Conservation (phyloP, 1,140 invertebrate species). For the Hylyphantes graminicola region DNA sequence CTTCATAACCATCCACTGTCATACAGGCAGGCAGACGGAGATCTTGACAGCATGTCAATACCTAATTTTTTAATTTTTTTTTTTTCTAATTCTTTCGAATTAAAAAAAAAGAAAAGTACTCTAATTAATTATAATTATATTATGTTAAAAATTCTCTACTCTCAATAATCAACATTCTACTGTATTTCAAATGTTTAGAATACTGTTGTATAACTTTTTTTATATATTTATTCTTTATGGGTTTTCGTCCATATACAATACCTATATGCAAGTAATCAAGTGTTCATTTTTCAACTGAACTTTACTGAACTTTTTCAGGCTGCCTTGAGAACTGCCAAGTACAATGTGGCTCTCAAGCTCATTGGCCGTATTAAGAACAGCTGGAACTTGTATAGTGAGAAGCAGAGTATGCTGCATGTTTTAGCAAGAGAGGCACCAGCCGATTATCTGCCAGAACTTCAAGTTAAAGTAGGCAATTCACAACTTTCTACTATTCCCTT, state of each 20-base stretch:
- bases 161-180: too few species aligned
- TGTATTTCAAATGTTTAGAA: background rate
- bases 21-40: conserved; percentile 58
- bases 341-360: conserved; percentile 68
- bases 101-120: too few species aligned
- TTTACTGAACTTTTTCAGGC: conserved; percentile 63
- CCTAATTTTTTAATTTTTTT: too few species aligned
- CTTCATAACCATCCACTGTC: conserved; percentile 63
- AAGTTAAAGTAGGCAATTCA: conserved; percentile 65
- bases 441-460: conserved; percentile 63
- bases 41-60: too few species aligned
- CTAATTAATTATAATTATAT: too few species aligned
- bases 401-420: conserved; percentile 68
- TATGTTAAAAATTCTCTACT: too few species aligned
- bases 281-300: too few species aligned
- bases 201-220: background rate
- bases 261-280: background rate
- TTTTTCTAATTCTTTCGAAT: too few species aligned
- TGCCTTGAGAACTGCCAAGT: conserved; percentile 68
- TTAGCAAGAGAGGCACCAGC: conserved; percentile 64
- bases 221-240: background rate
- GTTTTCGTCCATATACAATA: background rate
- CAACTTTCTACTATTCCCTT: background rate
- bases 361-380: conserved; percentile 64
- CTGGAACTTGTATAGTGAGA: conserved; percentile 59